A percentile compares a stretch with the other conserved stretches of the same genome.
Evolutionary conservation across 2,113 vertebrate species (phyloP).

Genomic region (Emydura subglobosa): DNA sequence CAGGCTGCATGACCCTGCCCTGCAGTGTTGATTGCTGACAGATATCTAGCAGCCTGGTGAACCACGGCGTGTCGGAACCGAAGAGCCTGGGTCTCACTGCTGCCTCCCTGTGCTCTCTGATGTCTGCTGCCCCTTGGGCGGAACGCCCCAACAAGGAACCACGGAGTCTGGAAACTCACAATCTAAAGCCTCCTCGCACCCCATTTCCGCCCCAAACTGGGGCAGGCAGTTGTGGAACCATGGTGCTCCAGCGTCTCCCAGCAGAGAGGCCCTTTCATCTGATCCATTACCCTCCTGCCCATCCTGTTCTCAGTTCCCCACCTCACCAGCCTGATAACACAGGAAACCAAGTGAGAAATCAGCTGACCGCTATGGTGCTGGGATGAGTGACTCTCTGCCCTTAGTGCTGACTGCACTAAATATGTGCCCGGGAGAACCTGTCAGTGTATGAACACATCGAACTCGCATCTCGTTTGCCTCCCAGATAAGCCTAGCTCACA

Average conservation of each 20-base stretch:
- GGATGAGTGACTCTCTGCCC: fast-evolving
- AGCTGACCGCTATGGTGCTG: fast-evolving
- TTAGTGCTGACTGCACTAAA: fast-evolving
- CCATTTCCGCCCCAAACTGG: not conserved
- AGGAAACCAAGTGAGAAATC: not conserved
- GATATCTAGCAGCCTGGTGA: not conserved
- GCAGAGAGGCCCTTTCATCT: not conserved
- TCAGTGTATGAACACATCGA: fast-evolving
- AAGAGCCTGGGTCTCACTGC: not conserved
- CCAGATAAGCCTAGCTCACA: not conserved
- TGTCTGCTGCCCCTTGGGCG: not conserved
- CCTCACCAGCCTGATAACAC: not conserved
- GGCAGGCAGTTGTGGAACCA: not conserved
- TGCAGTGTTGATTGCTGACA: not conserved
- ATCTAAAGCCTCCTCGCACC: not conserved
- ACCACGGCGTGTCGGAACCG: too few species aligned
- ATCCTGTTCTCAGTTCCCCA: not conserved
- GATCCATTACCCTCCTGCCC: not conserved
- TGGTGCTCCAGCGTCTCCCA: not conserved
- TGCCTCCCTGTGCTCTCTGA: not conserved
- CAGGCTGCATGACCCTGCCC: not conserved
- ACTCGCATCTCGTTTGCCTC: not conserved
- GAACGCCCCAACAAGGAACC: not conserved
- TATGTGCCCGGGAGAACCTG: fast-evolving
- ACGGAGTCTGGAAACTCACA: not conserved